Evolutionary conservation across 1,140 invertebrate species (phyloP), one percentile per base, ranked within the genome.

Genomic region (Drosophila jambulina): DNA sequence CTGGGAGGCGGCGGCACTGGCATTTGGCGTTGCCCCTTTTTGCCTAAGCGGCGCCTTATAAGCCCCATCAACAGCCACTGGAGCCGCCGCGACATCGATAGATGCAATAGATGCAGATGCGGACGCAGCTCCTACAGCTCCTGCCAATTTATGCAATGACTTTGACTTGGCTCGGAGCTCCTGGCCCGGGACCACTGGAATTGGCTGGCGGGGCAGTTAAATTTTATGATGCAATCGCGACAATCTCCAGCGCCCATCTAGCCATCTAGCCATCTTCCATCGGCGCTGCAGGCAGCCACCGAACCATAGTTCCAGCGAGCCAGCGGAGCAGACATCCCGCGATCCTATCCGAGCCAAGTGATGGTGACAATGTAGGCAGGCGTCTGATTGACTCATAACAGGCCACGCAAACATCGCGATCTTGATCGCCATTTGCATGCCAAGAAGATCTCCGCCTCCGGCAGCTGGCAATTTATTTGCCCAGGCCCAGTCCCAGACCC

Each of bases 361-460:
- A 84, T 79, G 80, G 80, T 87, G 84, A 87, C 84, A 87, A 88
- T 87, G 83, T 86, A 83, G 71, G 71, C 77, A 80, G 72, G 83
- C 80, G 63, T 88, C 84, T 87, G 84, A 87, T 87, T 90, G 84
- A 87, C 84, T 87, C 85, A 87, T 87, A 87, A 84, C 85, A 87
- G 83, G 80, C 84, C 72, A 78, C 84, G 80, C 84, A 70, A 80
- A 81, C 80, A 87, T 90, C 72, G 59, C 84, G 87, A 90, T 90
- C 85, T 90, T 59, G 76, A 72, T 79, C 65, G 67, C 59, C 76
- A 84, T 74, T 82, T 80, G 84, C 80, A 80, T 87, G 80, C 80
- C 80, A 67, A 57, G 53, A 38, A 49, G 51, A 43, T 38, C 48
- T 40, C 51, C 45, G 63, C 75, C 74, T 62, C 60, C 48, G 74